A percentile compares a stretch with the other conserved stretches of the same genome.
Evolutionary conservation across 37 sponge, comb jelly and placozoan genomes (phyloP).

Genomic region (Axinella damicornis): DNA sequence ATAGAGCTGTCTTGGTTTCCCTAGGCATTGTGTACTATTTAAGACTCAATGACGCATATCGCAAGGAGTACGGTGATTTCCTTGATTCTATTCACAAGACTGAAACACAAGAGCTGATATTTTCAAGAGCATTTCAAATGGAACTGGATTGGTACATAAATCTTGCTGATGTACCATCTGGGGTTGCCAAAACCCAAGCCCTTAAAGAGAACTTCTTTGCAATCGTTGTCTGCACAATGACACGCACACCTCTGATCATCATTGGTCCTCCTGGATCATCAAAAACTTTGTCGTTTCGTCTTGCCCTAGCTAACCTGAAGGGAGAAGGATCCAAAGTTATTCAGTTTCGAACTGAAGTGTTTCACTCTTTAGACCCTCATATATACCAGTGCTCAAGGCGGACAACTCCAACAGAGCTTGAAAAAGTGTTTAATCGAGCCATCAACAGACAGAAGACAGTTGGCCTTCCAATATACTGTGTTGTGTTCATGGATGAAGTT

Average conservation of each 20-base stretch:
- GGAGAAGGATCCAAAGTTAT: slow-evolving; percentile 76
- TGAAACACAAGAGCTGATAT: too few relatives aligned
- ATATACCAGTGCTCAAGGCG: slow-evolving; percentile 94
- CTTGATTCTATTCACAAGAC: too few relatives aligned
- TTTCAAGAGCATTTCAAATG: slow-evolving; percentile 25
- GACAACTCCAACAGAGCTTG: slow-evolving; percentile 89
- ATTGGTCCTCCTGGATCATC: slow-evolving; percentile 94
- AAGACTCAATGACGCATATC: slow-evolving; percentile 46
- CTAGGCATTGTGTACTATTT: slow-evolving; percentile 83
- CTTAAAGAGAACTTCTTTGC: slow-evolving; percentile 95
- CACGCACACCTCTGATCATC: slow-evolving; percentile 89
- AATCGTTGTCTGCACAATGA: slow-evolving; percentile 79
- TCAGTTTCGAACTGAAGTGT: slow-evolving; percentile 60
- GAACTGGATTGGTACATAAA: slow-evolving; percentile 71
- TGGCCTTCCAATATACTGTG: slow-evolving; percentile 70
- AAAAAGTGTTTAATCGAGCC: slow-evolving; percentile 87
- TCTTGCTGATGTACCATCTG: slow-evolving; percentile 74
- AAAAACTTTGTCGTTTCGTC: slow-evolving; percentile 93
- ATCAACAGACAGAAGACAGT: slow-evolving; percentile 78
- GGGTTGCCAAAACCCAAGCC: slow-evolving; percentile 90
- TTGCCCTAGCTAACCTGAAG: slow-evolving; percentile 85
- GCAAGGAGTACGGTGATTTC: slow-evolving; percentile 30
- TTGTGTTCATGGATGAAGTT: slow-evolving; percentile 97
- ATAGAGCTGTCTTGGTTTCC: slow-evolving; percentile 60
- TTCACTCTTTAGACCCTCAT: slow-evolving; percentile 80